Evolutionary conservation across 2,797 vertebrate species (phyloP).

Genomic region (Neosilurus hyrtlii): DNA sequence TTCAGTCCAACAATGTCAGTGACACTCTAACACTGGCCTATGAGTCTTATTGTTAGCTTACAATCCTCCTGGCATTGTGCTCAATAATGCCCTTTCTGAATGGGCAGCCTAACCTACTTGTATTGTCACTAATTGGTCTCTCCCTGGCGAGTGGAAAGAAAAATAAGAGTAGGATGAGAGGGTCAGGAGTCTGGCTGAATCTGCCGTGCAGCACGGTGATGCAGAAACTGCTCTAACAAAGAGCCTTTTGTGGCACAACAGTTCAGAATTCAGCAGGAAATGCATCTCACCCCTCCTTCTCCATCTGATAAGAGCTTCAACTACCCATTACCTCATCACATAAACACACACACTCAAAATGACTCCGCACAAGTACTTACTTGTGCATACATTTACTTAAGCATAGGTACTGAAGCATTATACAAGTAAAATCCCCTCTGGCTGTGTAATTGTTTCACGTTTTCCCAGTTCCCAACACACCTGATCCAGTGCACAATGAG

Average conservation of each 20-base stretch:
- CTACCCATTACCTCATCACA: slow-evolving; percentile 54
- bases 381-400: slow-evolving; percentile 44
- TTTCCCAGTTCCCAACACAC: slow-evolving; percentile 19
- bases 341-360: slow-evolving; percentile 10
- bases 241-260: slow-evolving; percentile 47
- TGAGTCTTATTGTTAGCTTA: slow-evolving; percentile 77
- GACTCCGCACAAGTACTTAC: slow-evolving; percentile 31
- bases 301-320: slow-evolving; percentile 54
- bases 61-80: slow-evolving; percentile 80
- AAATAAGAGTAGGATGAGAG: slow-evolving; percentile 46
- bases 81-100: slow-evolving; percentile 77
- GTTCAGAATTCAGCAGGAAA: slow-evolving; percentile 52
- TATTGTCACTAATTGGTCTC: slow-evolving; percentile 82
- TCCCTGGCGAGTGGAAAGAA: slow-evolving; percentile 71
- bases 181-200: slow-evolving; percentile 43
- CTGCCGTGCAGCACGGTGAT: slow-evolving; percentile 37
- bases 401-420: slow-evolving; percentile 24
- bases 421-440: slow-evolving; percentile 15
- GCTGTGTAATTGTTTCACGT: slow-evolving; percentile 26
- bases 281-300: slow-evolving; percentile 49
- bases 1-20: slow-evolving; percentile 76
- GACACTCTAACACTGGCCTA: slow-evolving; percentile 78
- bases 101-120: slow-evolving; percentile 81
- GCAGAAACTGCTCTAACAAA: slow-evolving; percentile 50
- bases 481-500: slow-evolving; percentile 23